A percentile compares a stretch with the other conserved stretches of the same genome.
These are phyloP conservation scores for Lytechinus pictus DNA, from an alignment of 35 echinoderm and acorn worm genomes.

Conservation along the genomic window DNA sequence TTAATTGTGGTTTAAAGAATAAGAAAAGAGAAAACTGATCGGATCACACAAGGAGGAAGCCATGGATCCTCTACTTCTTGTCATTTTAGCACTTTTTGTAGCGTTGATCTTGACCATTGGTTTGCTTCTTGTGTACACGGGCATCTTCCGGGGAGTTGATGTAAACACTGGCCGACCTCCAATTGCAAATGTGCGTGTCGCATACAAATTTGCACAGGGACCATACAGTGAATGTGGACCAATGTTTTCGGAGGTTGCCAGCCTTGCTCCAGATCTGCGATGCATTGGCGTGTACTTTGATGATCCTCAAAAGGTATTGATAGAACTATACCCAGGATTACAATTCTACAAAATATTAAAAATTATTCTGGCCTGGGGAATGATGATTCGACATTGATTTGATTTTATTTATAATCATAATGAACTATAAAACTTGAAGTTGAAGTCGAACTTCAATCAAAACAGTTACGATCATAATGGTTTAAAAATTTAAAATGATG, in stretches of 20 bases:
- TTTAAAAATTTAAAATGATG: too few species aligned
- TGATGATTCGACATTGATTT: too few species aligned
- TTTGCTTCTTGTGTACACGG: conserved; percentile 70
- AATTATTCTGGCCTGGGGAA: too few species aligned
- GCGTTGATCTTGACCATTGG: conserved; percentile 69
- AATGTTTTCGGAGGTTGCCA: conserved; percentile 74
- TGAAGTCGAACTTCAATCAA: too few species aligned
- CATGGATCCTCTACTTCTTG: conserved; percentile 66
- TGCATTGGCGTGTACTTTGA: conserved; percentile 86
- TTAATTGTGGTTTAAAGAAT: neutral
- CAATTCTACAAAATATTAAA: too few species aligned
- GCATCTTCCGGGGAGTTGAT: conserved; percentile 72
- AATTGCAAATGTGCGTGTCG: conserved; percentile 65
- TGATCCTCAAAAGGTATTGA: conserved; percentile 82
- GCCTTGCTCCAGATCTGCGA: conserved; percentile 61
- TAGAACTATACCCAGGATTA: too few species aligned
- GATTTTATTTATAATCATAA: too few species aligned
- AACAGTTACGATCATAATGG: too few species aligned
- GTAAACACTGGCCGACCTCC: conserved; percentile 81
- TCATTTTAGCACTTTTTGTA: conserved; percentile 68
- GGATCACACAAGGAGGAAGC: neutral
- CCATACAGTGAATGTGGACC: conserved; percentile 75
- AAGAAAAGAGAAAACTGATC: neutral
- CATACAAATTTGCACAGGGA: conserved; percentile 85
- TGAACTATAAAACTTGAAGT: too few species aligned